phyloP scores from a whole-genome alignment of 2,888 invertebrate species.

The Buathra laborator region DNA sequence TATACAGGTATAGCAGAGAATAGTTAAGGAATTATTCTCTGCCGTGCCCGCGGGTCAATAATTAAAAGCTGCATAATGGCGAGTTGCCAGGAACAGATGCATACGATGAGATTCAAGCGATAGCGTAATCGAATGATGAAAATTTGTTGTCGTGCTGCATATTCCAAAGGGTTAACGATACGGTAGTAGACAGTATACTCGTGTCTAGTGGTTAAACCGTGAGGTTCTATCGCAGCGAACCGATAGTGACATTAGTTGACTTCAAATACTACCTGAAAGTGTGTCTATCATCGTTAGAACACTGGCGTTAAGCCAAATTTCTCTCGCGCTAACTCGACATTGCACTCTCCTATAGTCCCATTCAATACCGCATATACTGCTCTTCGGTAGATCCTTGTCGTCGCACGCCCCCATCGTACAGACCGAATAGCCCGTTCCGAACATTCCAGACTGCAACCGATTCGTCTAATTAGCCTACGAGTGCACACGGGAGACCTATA shows the following conservation, averaged over 20 bases:
- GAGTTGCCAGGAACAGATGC: constrained; percentile 23
- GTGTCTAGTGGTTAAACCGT: constrained; percentile 10
- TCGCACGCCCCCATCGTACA: background rate
- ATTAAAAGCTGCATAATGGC: constrained; percentile 24
- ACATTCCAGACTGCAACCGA: constrained; percentile 55
- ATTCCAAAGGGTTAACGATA: constrained; percentile 32
- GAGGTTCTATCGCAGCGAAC: constrained; percentile 43
- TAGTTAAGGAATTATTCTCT: constrained; percentile 1
- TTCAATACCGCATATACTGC: constrained; percentile 54
- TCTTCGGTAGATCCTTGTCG: constrained; percentile 23
- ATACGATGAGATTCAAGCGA: background rate
- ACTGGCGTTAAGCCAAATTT: constrained; percentile 76
- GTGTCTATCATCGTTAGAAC: constrained; percentile 77
- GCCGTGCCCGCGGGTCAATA: constrained; percentile 3
- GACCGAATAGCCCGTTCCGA: constrained; percentile 46
- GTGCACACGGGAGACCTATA: constrained; percentile 40
- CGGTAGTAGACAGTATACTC: constrained; percentile 4
- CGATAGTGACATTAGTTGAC: constrained; percentile 74
- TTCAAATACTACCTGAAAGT: constrained; percentile 62
- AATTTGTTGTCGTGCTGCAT: constrained; percentile 40
- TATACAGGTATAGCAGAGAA: too few species aligned
- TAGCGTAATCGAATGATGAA: constrained; percentile 46
- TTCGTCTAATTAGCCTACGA: constrained; percentile 57
- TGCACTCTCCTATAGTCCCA: constrained; percentile 36
- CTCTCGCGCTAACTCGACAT: constrained; percentile 55